A percentile compares a stretch with the other conserved stretches of the same genome.
Conservation (phyloP, 1,140 invertebrate species). For the Dufourea novaeangliae region DNA sequence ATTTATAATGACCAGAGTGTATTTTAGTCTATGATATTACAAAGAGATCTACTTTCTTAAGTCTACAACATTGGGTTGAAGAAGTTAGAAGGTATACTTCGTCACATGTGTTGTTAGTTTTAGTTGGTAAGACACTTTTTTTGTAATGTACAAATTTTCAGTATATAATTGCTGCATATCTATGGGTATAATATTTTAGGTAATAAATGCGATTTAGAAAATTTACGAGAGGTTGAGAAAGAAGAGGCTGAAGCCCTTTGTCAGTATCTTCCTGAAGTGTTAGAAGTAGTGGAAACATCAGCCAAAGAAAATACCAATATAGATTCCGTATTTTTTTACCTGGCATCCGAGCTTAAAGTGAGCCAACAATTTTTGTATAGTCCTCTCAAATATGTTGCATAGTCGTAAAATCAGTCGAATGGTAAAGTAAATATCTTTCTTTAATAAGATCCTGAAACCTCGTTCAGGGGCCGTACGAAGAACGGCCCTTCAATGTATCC, state of each 20-base stretch:
- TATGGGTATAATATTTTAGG: conserved; percentile 75
- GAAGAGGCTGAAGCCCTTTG: conserved; percentile 92
- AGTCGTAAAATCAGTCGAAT: no score
- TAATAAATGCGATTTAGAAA: conserved; percentile 94
- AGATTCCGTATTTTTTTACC: conserved; percentile 93
- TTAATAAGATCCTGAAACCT: no score
- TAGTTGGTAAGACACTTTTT: conserved; percentile 87
- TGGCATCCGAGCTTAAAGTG: conserved; percentile 94
- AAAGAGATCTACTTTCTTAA: conserved; percentile 93
- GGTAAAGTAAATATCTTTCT: no score
- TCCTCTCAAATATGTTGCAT: no score
- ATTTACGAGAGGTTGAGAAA: conserved; percentile 90
- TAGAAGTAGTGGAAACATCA: conserved; percentile 94
- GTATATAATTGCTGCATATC: background rate
- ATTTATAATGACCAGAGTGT: conserved; percentile 1
- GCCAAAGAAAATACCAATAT: conserved; percentile 97
- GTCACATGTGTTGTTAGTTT: conserved; percentile 92
- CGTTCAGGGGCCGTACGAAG: no score
- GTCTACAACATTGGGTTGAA: conserved; percentile 95
- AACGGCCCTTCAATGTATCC: no score
- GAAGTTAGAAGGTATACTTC: conserved; percentile 96
- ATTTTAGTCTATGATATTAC: conserved; percentile 96
- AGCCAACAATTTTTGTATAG: conserved; percentile 2
- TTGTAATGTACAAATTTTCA: background rate
- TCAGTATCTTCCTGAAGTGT: conserved; percentile 91